Conservation (phyloP, 2,797 vertebrate genomes). For the Simalia tracyae region DNA sequence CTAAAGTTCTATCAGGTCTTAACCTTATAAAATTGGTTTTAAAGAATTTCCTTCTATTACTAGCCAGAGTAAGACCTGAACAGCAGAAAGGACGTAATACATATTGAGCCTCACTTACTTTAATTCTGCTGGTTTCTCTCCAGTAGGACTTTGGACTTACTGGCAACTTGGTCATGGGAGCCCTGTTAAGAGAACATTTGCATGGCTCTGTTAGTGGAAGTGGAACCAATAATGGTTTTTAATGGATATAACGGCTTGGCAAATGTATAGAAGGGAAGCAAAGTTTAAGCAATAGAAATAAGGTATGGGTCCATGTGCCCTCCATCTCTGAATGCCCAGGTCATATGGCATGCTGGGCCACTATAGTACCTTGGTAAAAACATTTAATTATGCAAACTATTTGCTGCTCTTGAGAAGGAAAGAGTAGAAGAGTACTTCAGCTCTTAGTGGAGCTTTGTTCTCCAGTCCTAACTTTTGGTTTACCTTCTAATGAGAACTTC, state of each 20-base stretch:
- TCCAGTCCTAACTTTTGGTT: no score
- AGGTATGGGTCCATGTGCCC: not conserved
- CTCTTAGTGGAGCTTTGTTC: not conserved
- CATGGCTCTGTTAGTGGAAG: not conserved
- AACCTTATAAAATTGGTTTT: not conserved
- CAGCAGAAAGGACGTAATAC: not conserved
- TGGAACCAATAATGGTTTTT: not conserved
- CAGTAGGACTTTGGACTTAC: not conserved
- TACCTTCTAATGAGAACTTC: no score
- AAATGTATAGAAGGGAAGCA: not conserved
- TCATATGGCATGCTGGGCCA: not conserved
- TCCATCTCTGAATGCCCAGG: not conserved
- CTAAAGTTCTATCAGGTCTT: not conserved
- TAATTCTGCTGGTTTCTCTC: not conserved
- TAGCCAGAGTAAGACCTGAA: not conserved
- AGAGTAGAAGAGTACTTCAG: not conserved
- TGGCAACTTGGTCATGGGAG: not conserved
- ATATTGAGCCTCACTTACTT: not conserved
- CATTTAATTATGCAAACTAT: not conserved
- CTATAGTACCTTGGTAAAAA: not conserved
- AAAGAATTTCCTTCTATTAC: not conserved
- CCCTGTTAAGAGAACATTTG: not conserved
- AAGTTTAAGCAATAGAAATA: not conserved
- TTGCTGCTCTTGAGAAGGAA: not conserved
- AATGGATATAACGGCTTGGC: not conserved